Evolutionary conservation across 2,113 vertebrate species (phyloP), one percentile per base, ranked within the genome.

Genomic region (Empidonax alnorum): DNA sequence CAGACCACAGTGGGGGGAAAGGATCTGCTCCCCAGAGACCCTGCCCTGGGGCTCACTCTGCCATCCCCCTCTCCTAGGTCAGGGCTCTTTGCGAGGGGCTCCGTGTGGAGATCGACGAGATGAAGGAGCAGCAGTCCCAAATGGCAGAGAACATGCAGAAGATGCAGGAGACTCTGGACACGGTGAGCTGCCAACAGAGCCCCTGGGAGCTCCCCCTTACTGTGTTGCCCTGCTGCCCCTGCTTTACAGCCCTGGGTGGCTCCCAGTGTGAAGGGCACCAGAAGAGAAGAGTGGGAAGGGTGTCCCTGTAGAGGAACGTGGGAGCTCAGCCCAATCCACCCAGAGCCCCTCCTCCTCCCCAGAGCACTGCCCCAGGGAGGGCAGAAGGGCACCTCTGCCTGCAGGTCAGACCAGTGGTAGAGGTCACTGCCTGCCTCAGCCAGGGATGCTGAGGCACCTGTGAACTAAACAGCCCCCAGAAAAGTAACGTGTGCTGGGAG

Each of bases 41-140:
- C 24, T 41, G 9, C 42, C 7, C 20, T 4, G 50, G 25, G 25
- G 22, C 66, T 69, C 33, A 55, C 7, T 23, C 46, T 4, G 4
- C 15, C 27, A 9, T 46, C 35, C 33, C 9, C 27, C 44, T 66
- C 28, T 28, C 35, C 10, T 83, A 99, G 98, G 82, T 93, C 56
- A 63, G 92, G 83, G 61, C 42, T 24, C 58, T 98, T 66, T 95
- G 98, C 18, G 94, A 98, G 91, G 95, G 96, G 7, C 53, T 98
- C 14, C 12, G 97, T 17, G 47, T 92, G 33, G 98, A 99, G 10
- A 78, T 98, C 14, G 68, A 84, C 2, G 13, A 18, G 8, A 73
- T 98, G 47, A 98, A 96, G 90, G 93, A 73, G 1, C 69, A 49
- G 13, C 91, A 95, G 31, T 63, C 93, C 28, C 42, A 20, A 18